phyloP scores from a whole-genome alignment of 2,888 invertebrate genomes.

The Melanostoma scalare region DNA sequence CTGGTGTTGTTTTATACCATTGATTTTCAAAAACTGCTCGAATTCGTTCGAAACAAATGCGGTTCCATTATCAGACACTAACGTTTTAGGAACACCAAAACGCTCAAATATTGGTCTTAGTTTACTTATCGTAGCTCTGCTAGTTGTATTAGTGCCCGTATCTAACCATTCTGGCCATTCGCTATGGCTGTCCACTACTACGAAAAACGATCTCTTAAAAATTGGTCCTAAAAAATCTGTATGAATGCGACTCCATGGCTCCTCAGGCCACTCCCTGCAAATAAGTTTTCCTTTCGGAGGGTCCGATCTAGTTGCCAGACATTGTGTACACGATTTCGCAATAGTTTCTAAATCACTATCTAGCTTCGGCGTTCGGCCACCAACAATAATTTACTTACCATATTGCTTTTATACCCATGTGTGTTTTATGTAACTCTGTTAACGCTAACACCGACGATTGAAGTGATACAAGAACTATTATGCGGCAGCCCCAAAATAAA shows the following conservation, averaged over 20 bases:
- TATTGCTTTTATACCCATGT: no score
- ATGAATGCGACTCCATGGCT: no score
- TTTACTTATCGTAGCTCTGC: not conserved
- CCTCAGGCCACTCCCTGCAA: no score
- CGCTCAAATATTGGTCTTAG: slow-evolving; percentile 4
- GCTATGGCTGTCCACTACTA: slow-evolving; percentile 14
- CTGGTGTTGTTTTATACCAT: not conserved
- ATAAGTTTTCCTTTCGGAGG: no score
- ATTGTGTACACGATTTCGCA: no score
- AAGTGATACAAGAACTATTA: slow-evolving; percentile 42
- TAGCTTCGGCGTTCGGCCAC: no score
- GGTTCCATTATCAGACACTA: slow-evolving; percentile 8
- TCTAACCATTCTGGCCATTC: slow-evolving; percentile 12
- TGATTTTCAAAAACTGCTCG: slow-evolving; percentile 1
- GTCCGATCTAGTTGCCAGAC: no score
- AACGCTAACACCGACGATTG: slow-evolving; percentile 25
- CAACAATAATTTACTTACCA: no score
- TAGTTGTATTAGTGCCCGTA: slow-evolving; percentile 10
- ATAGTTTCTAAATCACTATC: no score
- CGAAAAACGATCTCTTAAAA: slow-evolving; percentile 60
- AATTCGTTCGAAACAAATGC: slow-evolving; percentile 7
- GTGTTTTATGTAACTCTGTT: no score
- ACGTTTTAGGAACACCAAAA: slow-evolving; percentile 2
- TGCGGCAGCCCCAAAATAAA: slow-evolving; percentile 58
- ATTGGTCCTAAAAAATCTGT: slow-evolving; percentile 73